phyloP scores from a whole-genome alignment of 2,797 vertebrate species.

The Acestrorhynchus altus region DNA sequence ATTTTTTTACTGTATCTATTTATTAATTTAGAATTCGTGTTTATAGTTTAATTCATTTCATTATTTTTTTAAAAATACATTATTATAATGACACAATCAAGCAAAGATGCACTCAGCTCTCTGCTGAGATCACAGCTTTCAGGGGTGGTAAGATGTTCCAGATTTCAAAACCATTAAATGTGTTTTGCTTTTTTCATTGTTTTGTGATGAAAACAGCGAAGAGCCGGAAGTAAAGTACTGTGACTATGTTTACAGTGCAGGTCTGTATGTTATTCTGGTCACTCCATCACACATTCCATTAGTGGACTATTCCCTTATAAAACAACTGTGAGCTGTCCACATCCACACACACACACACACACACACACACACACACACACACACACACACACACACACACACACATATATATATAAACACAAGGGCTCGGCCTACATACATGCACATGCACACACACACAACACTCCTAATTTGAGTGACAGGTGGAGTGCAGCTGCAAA shows the following conservation, averaged over 20 bases:
- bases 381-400: conserved; percentile 37
- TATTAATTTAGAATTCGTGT: no score
- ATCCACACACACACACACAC: conserved; percentile 25
- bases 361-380: conserved; percentile 37
- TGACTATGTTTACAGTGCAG: background rate
- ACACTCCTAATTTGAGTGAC: conserved; percentile 63
- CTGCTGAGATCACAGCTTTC: conserved; percentile 17
- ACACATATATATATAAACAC: conserved; percentile 20
- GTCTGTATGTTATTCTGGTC: background rate
- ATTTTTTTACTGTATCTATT: no score
- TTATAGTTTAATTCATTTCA: no score
- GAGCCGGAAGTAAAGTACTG: background rate
- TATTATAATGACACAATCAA: no score
- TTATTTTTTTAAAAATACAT: no score
- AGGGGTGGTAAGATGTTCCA: conserved; percentile 10
- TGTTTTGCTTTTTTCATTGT: background rate
- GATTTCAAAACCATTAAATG: conserved; percentile 24
- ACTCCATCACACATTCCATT: conserved; percentile 67
- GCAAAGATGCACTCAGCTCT: no score
- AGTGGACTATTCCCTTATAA: conserved; percentile 51
- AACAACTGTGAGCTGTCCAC: conserved; percentile 2
- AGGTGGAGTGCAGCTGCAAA: conserved; percentile 77
- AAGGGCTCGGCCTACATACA: no score
- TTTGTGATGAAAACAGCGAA: background rate
- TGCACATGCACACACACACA: conserved; percentile 41